phyloP scores from a whole-genome alignment of 2,888 invertebrate genomes.

The Stenolophus ochropezus region DNA sequence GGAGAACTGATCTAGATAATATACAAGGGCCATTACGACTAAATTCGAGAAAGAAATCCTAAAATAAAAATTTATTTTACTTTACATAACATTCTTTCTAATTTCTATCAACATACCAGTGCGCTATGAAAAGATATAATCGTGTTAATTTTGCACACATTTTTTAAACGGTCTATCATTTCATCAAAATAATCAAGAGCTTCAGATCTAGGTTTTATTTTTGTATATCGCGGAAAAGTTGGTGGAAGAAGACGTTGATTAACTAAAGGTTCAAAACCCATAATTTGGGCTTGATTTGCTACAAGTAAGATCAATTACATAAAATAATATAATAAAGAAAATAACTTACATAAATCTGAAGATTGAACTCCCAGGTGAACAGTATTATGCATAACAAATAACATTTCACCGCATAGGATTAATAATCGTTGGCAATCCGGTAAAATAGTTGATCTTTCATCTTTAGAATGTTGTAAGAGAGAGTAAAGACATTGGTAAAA shows the following conservation, averaged over 20 bases:
- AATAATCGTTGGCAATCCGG: conserved; percentile 89
- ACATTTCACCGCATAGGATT: conserved; percentile 87
- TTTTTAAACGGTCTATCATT: conserved; percentile 86
- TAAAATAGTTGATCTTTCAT: conserved; percentile 78
- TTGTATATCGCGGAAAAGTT: conserved; percentile 97
- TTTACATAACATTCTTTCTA: neutral
- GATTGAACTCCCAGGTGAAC: conserved; percentile 84
- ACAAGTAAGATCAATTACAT: conserved; percentile 57
- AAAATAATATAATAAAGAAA: too few species aligned
- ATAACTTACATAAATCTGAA: conserved; percentile 76
- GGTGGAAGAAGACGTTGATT: conserved; percentile 98
- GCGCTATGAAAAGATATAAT: conserved; percentile 88
- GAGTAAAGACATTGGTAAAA: conserved; percentile 87
- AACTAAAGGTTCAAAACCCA: conserved; percentile 97
- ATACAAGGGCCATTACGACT: conserved; percentile 92
- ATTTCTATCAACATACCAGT: conserved; percentile 77
- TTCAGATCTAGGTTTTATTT: conserved; percentile 87
- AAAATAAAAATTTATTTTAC: conserved; percentile 64
- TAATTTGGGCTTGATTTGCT: conserved; percentile 85
- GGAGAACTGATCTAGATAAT: conserved; percentile 92
- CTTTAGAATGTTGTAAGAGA: conserved; percentile 77
- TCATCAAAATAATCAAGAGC: conserved; percentile 88
- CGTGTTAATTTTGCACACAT: conserved; percentile 87
- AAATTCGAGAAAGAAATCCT: conserved; percentile 96
- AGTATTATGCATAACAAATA: conserved; percentile 87